Percentiles rank a stretch among this genome's conserved stretches.
Evolutionary conservation across 2,797 vertebrate species (phyloP).

Genomic region (Danio jaintianensis): DNA sequence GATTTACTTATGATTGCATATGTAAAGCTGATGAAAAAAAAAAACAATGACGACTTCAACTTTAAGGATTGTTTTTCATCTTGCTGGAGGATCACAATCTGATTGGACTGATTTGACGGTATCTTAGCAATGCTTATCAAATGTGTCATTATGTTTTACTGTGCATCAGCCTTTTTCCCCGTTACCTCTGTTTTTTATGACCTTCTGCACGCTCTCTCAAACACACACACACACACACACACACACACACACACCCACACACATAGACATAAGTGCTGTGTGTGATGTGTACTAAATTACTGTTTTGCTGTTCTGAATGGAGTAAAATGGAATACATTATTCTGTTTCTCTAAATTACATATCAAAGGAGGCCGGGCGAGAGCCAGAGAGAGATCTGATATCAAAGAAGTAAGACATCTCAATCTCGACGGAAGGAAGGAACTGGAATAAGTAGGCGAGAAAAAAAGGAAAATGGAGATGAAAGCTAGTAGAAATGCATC

Average conservation of each 20-base stretch:
- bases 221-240: background rate
- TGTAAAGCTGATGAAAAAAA: background rate
- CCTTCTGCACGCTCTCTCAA: background rate
- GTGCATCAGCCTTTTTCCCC: constrained; percentile 1
- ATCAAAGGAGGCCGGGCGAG: constrained; percentile 27
- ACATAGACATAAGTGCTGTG: background rate
- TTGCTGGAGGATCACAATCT: background rate
- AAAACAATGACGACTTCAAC: background rate
- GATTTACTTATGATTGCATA: background rate
- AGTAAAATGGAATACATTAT: constrained; percentile 48
- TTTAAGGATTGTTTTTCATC: background rate
- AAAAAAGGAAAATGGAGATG: constrained; percentile 30
- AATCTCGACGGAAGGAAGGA: constrained; percentile 18
- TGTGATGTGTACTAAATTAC: constrained; percentile 38
- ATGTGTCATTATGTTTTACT: constrained; percentile 21
- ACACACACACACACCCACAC: constrained; percentile 6
- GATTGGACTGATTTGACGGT: constrained; percentile 37
- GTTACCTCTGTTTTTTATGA: constrained; percentile 9
- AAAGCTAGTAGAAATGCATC: constrained; percentile 29
- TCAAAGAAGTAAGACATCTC: constrained; percentile 42
- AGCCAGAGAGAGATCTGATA: constrained; percentile 13
- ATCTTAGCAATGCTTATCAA: constrained; percentile 38
- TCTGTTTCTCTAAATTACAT: constrained; percentile 46
- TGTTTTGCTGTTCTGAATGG: constrained; percentile 43
- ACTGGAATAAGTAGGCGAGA: constrained; percentile 18